phyloP scores from a whole-genome alignment of 2,888 invertebrate genomes.

The Gasteruption jaculator region DNA sequence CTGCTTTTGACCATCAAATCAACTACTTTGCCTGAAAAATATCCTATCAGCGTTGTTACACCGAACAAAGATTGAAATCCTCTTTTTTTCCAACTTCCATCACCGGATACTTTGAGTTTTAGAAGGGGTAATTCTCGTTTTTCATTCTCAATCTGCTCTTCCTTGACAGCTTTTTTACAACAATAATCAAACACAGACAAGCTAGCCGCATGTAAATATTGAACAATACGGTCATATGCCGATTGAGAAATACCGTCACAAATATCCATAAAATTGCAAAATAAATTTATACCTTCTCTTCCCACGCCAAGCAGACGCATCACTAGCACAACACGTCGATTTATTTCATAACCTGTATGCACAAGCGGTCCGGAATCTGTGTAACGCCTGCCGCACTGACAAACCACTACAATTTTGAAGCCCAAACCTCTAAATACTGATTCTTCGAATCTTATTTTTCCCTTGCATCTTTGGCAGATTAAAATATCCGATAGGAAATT shows the following conservation, averaged over 20 bases:
- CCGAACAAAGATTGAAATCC: conserved; percentile 13
- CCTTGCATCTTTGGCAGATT: conserved; percentile 19
- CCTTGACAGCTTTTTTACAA: conserved; percentile 19
- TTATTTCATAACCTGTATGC: conserved; percentile 25
- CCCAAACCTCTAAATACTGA: conserved; percentile 25
- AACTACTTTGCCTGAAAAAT: conserved; percentile 11
- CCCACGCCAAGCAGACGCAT: conserved; percentile 25
- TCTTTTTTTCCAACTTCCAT: conserved; percentile 11
- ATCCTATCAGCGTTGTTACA: conserved; percentile 10
- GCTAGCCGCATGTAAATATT: conserved; percentile 14
- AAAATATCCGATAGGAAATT: conserved; percentile 14
- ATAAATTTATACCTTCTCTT: conserved; percentile 26
- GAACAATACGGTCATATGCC: conserved; percentile 15
- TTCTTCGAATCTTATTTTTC: conserved; percentile 23
- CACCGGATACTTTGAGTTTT: conserved; percentile 8
- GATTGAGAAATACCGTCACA: conserved; percentile 18
- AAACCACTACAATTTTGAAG: conserved; percentile 24
- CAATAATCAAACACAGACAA: conserved; percentile 15
- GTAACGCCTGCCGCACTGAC: conserved; percentile 20
- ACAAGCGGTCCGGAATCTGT: conserved; percentile 24
- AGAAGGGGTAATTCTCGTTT: background rate
- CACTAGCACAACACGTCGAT: conserved; percentile 26
- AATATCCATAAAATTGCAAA: conserved; percentile 25
- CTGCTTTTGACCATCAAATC: conserved; percentile 7
- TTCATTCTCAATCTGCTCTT: conserved; percentile 21